phyloP scores from a whole-genome alignment of 2,797 vertebrate species.

The Anas flavirostris region DNA sequence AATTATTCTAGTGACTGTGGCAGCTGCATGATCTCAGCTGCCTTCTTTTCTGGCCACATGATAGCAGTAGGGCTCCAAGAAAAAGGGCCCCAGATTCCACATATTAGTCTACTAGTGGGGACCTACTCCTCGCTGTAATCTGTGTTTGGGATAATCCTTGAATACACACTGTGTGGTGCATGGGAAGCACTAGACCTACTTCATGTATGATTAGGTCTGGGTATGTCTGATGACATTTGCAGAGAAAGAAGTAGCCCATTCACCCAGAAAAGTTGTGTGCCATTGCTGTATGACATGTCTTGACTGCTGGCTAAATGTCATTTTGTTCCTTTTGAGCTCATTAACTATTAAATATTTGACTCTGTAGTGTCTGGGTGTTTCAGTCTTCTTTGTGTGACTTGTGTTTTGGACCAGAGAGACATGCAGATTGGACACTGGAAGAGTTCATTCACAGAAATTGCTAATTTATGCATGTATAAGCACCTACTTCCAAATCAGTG shows the following conservation, averaged over 20 bases:
- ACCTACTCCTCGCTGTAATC: not conserved
- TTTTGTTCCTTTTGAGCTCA: not conserved
- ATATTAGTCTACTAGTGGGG: not conserved
- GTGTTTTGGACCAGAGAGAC: not conserved
- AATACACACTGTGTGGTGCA: not conserved
- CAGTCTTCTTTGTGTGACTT: not conserved
- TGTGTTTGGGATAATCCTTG: not conserved
- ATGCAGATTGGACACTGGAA: not conserved
- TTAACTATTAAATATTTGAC: not conserved
- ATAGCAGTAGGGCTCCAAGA: conserved; percentile 68
- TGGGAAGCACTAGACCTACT: not conserved
- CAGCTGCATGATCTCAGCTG: conserved; percentile 61
- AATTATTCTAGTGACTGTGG: conserved; percentile 52
- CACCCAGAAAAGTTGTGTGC: not conserved
- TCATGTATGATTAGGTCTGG: not conserved
- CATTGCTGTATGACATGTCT: not conserved
- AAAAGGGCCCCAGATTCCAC: conserved; percentile 26
- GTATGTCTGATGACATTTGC: not conserved
- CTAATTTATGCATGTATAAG: not conserved
- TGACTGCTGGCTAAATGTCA: not conserved
- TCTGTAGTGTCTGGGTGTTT: not conserved
- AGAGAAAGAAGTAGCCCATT: not conserved
- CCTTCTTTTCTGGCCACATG: conserved; percentile 57
- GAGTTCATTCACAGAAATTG: not conserved
- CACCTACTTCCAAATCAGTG: not conserved